phyloP scores from a whole-genome alignment of 2,888 invertebrate genomes.

The Rhodophaea formosa region DNA sequence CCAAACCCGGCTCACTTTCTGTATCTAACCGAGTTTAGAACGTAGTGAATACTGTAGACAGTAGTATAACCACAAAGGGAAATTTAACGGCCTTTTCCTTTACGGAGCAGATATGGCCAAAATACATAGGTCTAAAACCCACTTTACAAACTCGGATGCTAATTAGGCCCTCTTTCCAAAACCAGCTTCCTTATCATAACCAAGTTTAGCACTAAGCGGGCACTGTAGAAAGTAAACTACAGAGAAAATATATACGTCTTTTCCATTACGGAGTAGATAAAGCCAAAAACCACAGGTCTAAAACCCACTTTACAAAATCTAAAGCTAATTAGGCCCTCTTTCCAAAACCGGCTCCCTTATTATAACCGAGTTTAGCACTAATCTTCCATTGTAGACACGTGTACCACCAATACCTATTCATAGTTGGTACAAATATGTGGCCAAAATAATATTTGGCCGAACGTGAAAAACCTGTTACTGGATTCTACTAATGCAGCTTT shows the following conservation, averaged over 20 bases:
- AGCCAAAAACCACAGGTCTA: too few species aligned
- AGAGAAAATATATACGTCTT: too few species aligned
- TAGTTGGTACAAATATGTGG: conserved; percentile 15
- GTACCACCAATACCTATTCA: not conserved
- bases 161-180: not conserved
- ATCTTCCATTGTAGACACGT: not conserved
- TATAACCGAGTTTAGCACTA: not conserved
- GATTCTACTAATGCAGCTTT: conserved; percentile 21
- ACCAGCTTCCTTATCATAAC: not conserved
- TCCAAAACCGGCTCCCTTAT: not conserved
- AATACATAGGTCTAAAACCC: too few species aligned
- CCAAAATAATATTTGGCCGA: conserved; percentile 20
- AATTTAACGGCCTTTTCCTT: too few species aligned
- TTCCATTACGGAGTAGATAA: too few species aligned
- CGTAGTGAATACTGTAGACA: not conserved
- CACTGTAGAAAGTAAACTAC: too few species aligned
- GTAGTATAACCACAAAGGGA: too few species aligned
- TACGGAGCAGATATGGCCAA: too few species aligned
- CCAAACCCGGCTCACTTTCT: not conserved
- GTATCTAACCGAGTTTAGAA: not conserved
- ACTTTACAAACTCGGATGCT: not conserved
- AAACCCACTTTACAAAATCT: not conserved
- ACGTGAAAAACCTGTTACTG: conserved; percentile 36
- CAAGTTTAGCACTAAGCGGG: not conserved
- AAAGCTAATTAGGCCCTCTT: not conserved